Percentiles rank a stretch among this genome's conserved stretches.
Conservation (phyloP, 2,888 invertebrate genomes). For the Drosophila koepferae region DNA sequence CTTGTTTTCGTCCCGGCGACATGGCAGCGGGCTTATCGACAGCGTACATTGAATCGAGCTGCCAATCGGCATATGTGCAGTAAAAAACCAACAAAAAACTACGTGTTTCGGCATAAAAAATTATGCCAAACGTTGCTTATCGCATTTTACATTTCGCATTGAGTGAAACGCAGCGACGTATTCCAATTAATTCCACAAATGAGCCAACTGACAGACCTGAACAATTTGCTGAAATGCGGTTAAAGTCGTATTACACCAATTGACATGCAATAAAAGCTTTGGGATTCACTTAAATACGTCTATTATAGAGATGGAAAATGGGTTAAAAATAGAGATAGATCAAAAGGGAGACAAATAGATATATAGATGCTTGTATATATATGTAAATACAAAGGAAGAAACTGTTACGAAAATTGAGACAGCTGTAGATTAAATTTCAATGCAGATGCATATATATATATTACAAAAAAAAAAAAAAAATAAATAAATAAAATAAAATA, state of each 20-base stretch:
- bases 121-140: slow-evolving; percentile 47
- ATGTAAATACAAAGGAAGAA: no score
- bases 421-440: no score
- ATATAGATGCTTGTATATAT: no score
- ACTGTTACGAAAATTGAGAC: background rate
- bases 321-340: no score
- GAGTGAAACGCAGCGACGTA: slow-evolving; percentile 14
- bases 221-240: slow-evolving; percentile 7
- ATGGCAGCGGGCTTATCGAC: slow-evolving; percentile 47
- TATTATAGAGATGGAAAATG: background rate
- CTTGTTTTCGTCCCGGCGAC: slow-evolving; percentile 9
- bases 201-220: slow-evolving; percentile 8
- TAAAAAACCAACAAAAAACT: slow-evolving; percentile 7
- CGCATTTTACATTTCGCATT: slow-evolving; percentile 41
- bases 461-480: no score
- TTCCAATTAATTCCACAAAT: slow-evolving; percentile 32
- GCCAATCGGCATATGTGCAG: slow-evolving; percentile 27
- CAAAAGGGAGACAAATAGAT: no score
- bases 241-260: background rate
- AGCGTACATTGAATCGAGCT: slow-evolving; percentile 49
- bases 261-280: background rate
- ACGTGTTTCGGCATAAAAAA: slow-evolving; percentile 43
- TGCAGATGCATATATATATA: background rate
- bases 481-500: no score
- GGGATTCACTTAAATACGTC: background rate